phyloP scores from a whole-genome alignment of 2,888 invertebrate genomes.

The Gymnocheta viridis region DNA sequence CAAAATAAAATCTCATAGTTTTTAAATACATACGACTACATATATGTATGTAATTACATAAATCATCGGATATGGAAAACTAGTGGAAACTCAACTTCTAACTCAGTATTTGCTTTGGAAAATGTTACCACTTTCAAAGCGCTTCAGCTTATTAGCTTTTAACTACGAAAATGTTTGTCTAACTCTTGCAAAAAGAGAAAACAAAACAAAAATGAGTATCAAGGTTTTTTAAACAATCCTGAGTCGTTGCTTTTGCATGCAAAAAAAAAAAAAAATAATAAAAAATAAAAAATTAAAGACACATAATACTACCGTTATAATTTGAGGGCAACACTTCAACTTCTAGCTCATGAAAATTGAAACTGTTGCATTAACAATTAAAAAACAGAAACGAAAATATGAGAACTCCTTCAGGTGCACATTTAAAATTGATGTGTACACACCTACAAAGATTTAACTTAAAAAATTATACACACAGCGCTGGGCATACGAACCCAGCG shows the following conservation, averaged over 20 bases:
- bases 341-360: slow-evolving; percentile 37
- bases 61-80: background rate
- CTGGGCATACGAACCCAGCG: background rate
- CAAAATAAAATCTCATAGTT: background rate
- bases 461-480: background rate
- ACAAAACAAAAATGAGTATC: slow-evolving; percentile 49
- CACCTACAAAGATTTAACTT: background rate
- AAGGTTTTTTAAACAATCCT: slow-evolving; percentile 50
- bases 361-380: slow-evolving; percentile 66
- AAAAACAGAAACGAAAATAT: background rate
- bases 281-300: background rate
- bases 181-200: slow-evolving; percentile 41
- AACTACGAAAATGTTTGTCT: slow-evolving; percentile 39
- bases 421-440: slow-evolving; percentile 1
- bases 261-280: background rate
- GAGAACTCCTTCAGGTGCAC: slow-evolving; percentile 21
- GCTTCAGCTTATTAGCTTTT: slow-evolving; percentile 43
- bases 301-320: slow-evolving; percentile 37
- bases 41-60: background rate
- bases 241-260: slow-evolving; percentile 21
- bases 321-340: slow-evolving; percentile 46
- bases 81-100: background rate
- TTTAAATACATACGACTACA: background rate
- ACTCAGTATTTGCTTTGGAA: slow-evolving; percentile 8
- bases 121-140: slow-evolving; percentile 41